Percentiles rank a stretch among this genome's conserved stretches.
phyloP scores from a whole-genome alignment of 2,113 vertebrate genomes.

The Turnix velox region DNA sequence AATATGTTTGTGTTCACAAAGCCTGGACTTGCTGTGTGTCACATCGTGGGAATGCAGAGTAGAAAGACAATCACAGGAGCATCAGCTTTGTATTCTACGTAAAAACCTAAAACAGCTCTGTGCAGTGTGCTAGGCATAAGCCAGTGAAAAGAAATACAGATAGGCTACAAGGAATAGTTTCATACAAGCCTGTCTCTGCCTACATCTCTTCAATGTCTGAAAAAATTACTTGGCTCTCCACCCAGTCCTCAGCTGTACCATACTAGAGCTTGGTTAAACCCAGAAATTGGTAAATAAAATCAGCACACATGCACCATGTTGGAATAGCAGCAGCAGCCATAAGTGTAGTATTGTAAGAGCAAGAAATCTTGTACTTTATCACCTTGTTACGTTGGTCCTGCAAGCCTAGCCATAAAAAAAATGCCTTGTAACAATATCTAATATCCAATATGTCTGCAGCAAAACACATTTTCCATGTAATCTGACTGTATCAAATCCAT shows the following conservation, averaged over 20 bases:
- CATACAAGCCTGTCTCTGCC: not conserved
- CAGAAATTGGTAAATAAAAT: not conserved
- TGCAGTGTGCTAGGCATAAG: not conserved
- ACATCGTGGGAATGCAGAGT: not conserved
- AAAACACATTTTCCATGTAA: not conserved
- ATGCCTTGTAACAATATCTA: not conserved
- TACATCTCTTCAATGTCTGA: not conserved
- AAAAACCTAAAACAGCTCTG: not conserved
- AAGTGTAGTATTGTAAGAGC: not conserved
- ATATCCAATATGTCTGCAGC: conserved; percentile 31
- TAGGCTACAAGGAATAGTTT: not conserved
- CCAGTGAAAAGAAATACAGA: not conserved
- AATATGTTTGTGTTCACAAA: not conserved
- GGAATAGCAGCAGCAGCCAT: not conserved
- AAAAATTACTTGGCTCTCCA: not conserved
- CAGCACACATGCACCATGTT: not conserved
- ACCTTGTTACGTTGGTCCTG: not conserved
- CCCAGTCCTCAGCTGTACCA: not conserved
- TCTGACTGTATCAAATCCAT: not conserved
- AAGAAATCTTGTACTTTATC: conserved; percentile 23
- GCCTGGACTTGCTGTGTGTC: not conserved
- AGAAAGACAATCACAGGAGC: not conserved
- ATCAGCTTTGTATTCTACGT: not conserved
- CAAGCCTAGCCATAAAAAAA: conserved; percentile 9
- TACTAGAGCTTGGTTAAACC: not conserved